These are phyloP conservation scores for Berghia stephanieae DNA, from an alignment of 1,140 invertebrate species.

Conservation along the genomic window DNA sequence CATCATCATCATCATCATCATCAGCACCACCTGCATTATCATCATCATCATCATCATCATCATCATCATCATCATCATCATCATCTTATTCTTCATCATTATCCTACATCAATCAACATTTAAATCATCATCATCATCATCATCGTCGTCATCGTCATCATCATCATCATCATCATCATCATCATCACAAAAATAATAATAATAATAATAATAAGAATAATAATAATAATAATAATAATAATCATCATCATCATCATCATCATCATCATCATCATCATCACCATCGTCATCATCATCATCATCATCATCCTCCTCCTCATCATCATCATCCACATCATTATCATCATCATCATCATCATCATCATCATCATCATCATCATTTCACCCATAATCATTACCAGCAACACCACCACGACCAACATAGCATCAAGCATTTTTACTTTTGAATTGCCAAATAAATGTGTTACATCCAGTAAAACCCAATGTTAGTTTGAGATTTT, in stretches of 20 bases:
- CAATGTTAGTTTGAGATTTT: too few species aligned
- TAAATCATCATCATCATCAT: background rate
- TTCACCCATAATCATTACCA: background rate
- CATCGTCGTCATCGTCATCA: background rate
- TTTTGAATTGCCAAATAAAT: too few species aligned
- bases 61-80: background rate
- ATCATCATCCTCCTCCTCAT: too few species aligned
- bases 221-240: too few species aligned
- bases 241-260: background rate
- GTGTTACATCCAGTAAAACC: too few species aligned
- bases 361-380: conserved; percentile 8
- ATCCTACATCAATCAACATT: background rate
- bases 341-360: background rate
- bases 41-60: conserved; percentile 3
- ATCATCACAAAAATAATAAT: too few species aligned
- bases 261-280: conserved; percentile 7
- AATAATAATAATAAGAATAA: too few species aligned
- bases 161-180: conserved; percentile 7
- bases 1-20: too few species aligned
- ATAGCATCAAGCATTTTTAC: too few species aligned
- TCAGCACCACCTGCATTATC: too few species aligned
- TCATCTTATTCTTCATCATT: background rate
- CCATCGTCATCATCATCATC: conserved; percentile 2
- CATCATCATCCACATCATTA: too few species aligned
- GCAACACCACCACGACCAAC: background rate